Evolutionary conservation across 2,113 vertebrate genomes (phyloP), one percentile per base, ranked within the genome.

Genomic region (Synchiropus splendidus): DNA sequence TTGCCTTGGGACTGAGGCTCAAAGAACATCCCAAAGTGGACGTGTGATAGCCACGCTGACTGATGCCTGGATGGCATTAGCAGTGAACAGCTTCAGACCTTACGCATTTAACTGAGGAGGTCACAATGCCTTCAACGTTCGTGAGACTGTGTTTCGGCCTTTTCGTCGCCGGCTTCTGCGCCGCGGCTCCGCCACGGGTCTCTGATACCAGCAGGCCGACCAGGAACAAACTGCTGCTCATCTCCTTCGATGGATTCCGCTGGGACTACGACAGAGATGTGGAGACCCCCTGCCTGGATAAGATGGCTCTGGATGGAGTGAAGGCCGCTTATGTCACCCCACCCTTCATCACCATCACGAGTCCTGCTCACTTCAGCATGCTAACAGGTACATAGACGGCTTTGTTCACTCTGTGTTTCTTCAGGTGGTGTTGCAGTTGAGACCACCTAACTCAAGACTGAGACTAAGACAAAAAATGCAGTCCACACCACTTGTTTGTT

Each of bases 321-420:
- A 92, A 84, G 47, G 92, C 91, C 0, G 50, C 2, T 3, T 83
- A 90, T 41, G 84, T 90, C 72, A 90, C 77, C 0, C 90, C 90
- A 0, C 6, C 89, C 30, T 93, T 81, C 16, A 1, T 88, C 77
- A 88, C 90, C 60, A 51, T 90, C 48, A 90, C 89, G 51, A 89
- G 88, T 57, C 90, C 90, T 0, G 78, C 86, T 45, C 91, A 96
- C 74, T 94, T 92, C 76, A 92, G 89, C 0, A 64, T 92, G 59
- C 74, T 94, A 38, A 92, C 91, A 0, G 91, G 91, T 94, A n/a
- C n/a, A n/a, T n/a, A n/a, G n/a, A n/a, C n/a, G 80, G 11, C n/a
- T 27, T 27, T 5, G 12, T 34, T 2, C 6, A 32, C 12, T 4
- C 16, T 31, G 12, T 42, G 3, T n/a, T n/a, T n/a, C n/a, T n/a